Conservation (phyloP, 2,888 invertebrate species). For the Sphecodes monilicornis region DNA sequence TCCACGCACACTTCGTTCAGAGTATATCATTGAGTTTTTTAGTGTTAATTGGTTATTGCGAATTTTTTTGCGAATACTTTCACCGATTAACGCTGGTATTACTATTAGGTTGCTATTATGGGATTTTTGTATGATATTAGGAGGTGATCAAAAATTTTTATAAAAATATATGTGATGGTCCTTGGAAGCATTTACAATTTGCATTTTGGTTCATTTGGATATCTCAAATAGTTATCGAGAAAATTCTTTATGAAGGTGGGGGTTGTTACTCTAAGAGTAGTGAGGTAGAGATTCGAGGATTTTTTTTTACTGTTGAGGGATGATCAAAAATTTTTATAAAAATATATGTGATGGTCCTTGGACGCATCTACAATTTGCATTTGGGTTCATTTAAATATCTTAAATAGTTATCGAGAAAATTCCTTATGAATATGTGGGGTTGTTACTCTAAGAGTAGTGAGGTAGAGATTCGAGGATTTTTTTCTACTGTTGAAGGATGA, state of each 20-base stretch:
- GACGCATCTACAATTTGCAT: neutral
- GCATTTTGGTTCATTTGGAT: too few species aligned
- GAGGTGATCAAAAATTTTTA: too few species aligned
- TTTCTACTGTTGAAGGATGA: accelerated
- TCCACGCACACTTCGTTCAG: neutral
- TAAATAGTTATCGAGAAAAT: too few species aligned
- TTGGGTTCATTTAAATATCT: neutral
- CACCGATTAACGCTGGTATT: neutral
- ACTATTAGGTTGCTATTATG: neutral
- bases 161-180: too few species aligned
- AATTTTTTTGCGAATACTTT: neutral
- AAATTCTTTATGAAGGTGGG: too few species aligned
- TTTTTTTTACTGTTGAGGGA: neutral
- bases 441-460: accelerated
- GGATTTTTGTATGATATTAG: too few species aligned
- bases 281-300: too few species aligned
- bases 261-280: too few species aligned
- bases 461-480: neutral
- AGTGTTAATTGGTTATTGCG: too few species aligned
- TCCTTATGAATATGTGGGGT: too few species aligned
- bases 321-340: neutral
- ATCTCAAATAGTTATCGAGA: too few species aligned
- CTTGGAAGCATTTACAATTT: too few species aligned
- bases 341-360: neutral
- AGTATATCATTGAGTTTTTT: neutral